Evolutionary conservation across 2,797 vertebrate genomes (phyloP), one percentile per base, ranked within the genome.

Genomic region (Melanotaenia parkinsoni): DNA sequence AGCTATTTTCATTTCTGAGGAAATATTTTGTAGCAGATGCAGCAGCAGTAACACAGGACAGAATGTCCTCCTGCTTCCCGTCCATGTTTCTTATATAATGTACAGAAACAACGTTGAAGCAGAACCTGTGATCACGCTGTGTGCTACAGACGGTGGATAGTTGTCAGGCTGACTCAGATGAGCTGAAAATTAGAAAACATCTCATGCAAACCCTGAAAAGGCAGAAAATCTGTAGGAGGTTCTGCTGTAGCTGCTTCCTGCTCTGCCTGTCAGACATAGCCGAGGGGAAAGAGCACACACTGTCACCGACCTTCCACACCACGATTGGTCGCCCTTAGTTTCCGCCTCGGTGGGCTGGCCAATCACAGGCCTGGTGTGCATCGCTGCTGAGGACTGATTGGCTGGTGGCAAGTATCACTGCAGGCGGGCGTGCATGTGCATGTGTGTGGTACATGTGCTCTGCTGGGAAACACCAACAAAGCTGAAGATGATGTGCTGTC

Each of bases 391-490:
- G 60, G 5, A 1, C 4, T 8, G 63, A 81, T 84, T 88, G 83
- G 73, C 67, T 22, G 63, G 6, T 0, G 0, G 60, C 10, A 30
- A 12, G 22, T 30, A 24, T 64, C 5, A 0, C 54, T 69, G 74
- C 59, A 11, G 58, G 63, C 38, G 38, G 64, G 72, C 70, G 53
- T 72, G 73, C 77, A 76, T 62, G 71, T 85, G 81, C 67, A 35
- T 81, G 76, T 79, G 80, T 80, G 81, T 66, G 63, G 40, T 43
- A 78, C 83, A 79, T 84, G 83, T 87, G 86, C 79, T 79, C 33
- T 30, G 73, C 58, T 80, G 77, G 67, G 77, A 76, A 74, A 81
- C 72, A 13, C 66, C 72, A 58, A n/a, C 28, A 11, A 57, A 54
- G 38, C 43, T 16, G 26, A 45, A 63, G 13, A 35, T 20, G 63